A percentile compares a stretch with the other conserved stretches of the same genome.
Conservation (phyloP, 2,888 invertebrate genomes). For the Drosophila pseudotalamancana region DNA sequence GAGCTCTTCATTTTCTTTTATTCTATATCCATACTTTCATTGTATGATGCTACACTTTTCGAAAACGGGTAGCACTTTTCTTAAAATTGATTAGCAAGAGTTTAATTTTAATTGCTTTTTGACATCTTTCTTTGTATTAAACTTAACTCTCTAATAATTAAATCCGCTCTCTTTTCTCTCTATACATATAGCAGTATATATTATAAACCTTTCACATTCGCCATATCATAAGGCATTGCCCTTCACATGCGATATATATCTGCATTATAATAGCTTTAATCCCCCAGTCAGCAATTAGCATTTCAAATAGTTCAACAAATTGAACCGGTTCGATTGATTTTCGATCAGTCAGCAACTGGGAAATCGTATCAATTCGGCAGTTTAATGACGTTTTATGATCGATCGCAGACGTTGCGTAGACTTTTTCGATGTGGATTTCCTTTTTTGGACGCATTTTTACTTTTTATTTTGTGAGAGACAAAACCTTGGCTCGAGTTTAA, state of each 20-base stretch:
- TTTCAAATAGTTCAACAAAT: slow-evolving; percentile 16
- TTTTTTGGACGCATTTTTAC: slow-evolving; percentile 2
- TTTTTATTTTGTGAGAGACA: background rate
- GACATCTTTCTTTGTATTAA: background rate
- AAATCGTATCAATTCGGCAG: slow-evolving; percentile 63
- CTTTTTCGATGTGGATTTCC: slow-evolving; percentile 16
- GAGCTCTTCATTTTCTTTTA: too few relatives aligned
- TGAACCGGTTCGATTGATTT: slow-evolving; percentile 36
- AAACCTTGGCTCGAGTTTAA: slow-evolving; percentile 29
- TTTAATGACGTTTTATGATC: slow-evolving; percentile 67
- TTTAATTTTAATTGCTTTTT: too few relatives aligned
- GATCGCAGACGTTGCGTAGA: slow-evolving; percentile 62
- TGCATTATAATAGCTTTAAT: slow-evolving; percentile 7
- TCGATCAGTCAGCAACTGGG: slow-evolving; percentile 56
- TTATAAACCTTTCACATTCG: slow-evolving; percentile 17
- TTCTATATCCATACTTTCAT: too few relatives aligned
- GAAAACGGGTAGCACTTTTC: too few relatives aligned
- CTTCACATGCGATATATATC: slow-evolving; percentile 10
- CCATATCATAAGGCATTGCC: background rate
- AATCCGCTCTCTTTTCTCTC: background rate
- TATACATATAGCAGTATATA: background rate
- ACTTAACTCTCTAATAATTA: too few relatives aligned
- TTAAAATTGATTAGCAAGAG: too few relatives aligned
- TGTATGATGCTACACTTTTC: too few relatives aligned
- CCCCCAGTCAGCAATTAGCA: slow-evolving; percentile 8